Conservation (phyloP, 2,113 vertebrate genomes). For the Lipotes vexillifer region DNA sequence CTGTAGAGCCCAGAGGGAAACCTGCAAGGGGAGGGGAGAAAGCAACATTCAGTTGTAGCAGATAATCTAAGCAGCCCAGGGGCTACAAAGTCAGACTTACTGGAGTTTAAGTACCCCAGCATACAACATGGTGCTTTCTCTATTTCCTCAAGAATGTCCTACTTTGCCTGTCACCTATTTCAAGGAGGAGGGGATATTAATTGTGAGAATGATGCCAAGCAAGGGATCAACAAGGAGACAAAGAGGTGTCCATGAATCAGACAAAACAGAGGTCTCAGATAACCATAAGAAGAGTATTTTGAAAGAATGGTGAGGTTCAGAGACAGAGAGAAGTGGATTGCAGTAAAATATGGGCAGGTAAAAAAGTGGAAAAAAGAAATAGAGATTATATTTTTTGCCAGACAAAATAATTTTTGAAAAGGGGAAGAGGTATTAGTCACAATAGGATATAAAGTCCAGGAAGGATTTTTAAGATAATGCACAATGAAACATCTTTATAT, state of each 20-base stretch:
- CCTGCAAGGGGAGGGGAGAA: constrained; percentile 27
- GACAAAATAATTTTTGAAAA: not conserved
- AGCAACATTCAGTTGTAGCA: not conserved
- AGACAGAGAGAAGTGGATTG: not conserved
- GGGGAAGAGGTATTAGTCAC: not conserved
- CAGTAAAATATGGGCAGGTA: not conserved
- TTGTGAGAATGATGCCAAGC: not conserved
- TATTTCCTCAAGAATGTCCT: not conserved
- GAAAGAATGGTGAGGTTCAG: not conserved
- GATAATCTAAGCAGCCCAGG: not conserved
- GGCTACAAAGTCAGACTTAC: not conserved
- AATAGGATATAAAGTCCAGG: not conserved
- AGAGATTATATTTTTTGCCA: not conserved
- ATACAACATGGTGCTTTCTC: not conserved
- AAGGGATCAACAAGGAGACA: not conserved
- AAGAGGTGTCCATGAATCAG: not conserved
- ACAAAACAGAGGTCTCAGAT: not conserved
- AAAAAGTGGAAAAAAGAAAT: not conserved
- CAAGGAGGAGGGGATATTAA: not conserved
- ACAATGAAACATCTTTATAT: not conserved
- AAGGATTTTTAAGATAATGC: not conserved
- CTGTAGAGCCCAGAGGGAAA: constrained; percentile 68
- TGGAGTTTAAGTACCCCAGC: not conserved
- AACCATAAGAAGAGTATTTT: no score
- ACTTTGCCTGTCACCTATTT: not conserved